phyloP scores from a whole-genome alignment of 2,113 vertebrate species.

The Podarcis muralis region DNA sequence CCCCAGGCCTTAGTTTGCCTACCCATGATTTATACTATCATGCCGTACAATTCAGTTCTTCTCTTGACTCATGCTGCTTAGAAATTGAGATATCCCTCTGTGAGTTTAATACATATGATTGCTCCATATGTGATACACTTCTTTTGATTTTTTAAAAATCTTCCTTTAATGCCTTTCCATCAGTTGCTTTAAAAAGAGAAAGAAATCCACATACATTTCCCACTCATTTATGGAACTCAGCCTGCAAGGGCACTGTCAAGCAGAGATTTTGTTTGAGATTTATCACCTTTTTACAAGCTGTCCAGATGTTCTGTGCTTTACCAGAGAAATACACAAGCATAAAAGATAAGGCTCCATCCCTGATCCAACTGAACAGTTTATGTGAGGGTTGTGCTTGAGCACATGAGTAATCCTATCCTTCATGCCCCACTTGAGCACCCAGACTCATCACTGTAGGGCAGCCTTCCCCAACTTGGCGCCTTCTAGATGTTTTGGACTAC shows the following conservation, averaged over 20 bases:
- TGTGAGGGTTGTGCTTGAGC: neutral
- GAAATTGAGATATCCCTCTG: neutral
- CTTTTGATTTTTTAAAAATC: neutral
- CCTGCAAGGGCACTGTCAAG: neutral
- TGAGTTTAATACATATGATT: neutral
- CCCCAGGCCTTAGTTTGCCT: no score
- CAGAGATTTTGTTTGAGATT: neutral
- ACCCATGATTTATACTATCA: no score
- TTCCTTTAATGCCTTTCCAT: neutral
- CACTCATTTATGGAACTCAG: neutral
- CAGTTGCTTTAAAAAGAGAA: neutral
- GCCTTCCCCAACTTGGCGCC: no score
- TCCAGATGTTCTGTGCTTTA: neutral
- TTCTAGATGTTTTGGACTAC: no score
- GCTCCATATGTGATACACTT: neutral
- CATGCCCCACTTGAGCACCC: neutral
- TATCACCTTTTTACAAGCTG: neutral
- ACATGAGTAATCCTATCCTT: neutral
- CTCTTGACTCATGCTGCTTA: neutral
- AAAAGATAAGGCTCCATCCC: neutral
- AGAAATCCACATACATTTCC: neutral
- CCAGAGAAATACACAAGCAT: neutral
- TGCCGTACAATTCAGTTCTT: no score
- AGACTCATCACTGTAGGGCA: neutral
- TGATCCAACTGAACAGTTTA: neutral